Conservation (phyloP, 2,888 invertebrate species). For the Latheticus oryzae region DNA sequence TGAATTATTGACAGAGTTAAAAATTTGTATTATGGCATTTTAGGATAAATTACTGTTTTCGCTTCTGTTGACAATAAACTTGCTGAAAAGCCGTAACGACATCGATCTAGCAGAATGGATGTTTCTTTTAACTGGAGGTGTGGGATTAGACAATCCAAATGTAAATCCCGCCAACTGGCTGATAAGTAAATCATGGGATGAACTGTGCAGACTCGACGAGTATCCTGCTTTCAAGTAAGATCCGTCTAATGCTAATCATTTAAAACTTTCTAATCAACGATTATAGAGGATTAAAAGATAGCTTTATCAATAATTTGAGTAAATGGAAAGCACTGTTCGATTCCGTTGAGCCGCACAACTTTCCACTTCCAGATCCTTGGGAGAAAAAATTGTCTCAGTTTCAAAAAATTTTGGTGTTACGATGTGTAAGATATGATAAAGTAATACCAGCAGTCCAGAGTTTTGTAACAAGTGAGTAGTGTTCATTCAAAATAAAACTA, state of each 20-base stretch:
- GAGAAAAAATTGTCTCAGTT: slow-evolving; percentile 72
- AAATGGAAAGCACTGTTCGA: slow-evolving; percentile 84
- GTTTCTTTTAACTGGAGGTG: slow-evolving; percentile 89
- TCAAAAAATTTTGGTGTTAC: slow-evolving; percentile 80
- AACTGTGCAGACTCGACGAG: slow-evolving; percentile 75
- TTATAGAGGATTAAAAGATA: slow-evolving; percentile 73
- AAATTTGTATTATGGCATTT: slow-evolving; percentile 5
- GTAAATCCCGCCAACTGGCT: slow-evolving; percentile 80
- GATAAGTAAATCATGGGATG: slow-evolving; percentile 80
- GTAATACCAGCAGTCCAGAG: slow-evolving; percentile 81
- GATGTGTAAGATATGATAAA: slow-evolving; percentile 90
- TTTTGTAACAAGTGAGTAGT: slow-evolving; percentile 71
- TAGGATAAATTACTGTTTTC: slow-evolving; percentile 93
- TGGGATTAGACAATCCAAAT: slow-evolving; percentile 80
- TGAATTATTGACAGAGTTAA: background rate
- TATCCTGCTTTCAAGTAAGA: slow-evolving; percentile 65
- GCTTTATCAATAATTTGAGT: slow-evolving; percentile 70
- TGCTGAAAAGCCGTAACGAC: slow-evolving; percentile 72
- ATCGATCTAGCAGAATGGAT: slow-evolving; percentile 79
- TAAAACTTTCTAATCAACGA: slow-evolving; percentile 11
- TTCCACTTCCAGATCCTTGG: slow-evolving; percentile 79
- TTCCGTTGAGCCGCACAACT: slow-evolving; percentile 78
- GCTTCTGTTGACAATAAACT: slow-evolving; percentile 78
- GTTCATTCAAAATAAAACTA: too few species aligned
- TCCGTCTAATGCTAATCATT: slow-evolving; percentile 17